A percentile compares a stretch with the other conserved stretches of the same genome.
phyloP scores from a whole-genome alignment of 2,888 invertebrate species.

The Xylota segnis region DNA sequence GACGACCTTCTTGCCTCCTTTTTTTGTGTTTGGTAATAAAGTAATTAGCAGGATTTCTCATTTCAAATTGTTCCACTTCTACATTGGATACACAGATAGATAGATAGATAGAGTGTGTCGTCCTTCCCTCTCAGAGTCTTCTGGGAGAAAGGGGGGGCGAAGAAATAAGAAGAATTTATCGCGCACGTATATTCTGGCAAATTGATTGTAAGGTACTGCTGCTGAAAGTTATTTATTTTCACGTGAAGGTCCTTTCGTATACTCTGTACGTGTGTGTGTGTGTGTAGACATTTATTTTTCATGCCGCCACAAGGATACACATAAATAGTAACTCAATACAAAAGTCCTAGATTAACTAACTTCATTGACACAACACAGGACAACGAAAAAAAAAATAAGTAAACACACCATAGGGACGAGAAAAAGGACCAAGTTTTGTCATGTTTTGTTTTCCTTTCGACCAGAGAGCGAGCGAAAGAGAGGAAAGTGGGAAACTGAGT shows the following conservation, averaged over 20 bases:
- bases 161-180: constrained; percentile 63
- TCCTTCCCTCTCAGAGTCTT: constrained; percentile 25
- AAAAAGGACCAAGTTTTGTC: constrained; percentile 18
- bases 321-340: constrained; percentile 50
- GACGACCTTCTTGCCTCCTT: constrained; percentile 24
- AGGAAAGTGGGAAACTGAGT: no score
- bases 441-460: background rate
- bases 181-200: constrained; percentile 74
- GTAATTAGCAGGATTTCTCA: constrained; percentile 75
- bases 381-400: no score
- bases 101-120: constrained; percentile 12
- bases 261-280: no score
- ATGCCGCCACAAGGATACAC: constrained; percentile 56
- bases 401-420: constrained; percentile 52
- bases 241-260: constrained; percentile 22
- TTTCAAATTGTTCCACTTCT: constrained; percentile 59
- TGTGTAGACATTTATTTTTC: constrained; percentile 64
- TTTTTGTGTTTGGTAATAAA: constrained; percentile 61
- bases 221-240: constrained; percentile 70
- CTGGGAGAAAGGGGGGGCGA: constrained; percentile 7
- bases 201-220: constrained; percentile 72
- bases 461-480: no score
- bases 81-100: constrained; percentile 16
- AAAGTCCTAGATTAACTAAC: constrained; percentile 69
- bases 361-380: constrained; percentile 63